Evolutionary conservation across 2,797 vertebrate species (phyloP).

Genomic region (Rhinophrynus dorsalis): DNA sequence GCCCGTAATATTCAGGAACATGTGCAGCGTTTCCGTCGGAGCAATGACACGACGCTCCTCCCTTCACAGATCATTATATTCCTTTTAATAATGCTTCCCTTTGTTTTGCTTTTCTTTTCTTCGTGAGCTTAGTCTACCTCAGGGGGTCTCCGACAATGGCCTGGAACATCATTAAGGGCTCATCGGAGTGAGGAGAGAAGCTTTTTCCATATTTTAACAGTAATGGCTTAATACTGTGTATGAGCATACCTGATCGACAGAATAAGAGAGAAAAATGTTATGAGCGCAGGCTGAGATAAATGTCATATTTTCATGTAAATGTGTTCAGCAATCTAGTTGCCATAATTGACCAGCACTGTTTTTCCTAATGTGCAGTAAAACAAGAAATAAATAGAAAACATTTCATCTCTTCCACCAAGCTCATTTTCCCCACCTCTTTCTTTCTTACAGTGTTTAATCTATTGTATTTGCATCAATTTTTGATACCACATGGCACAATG

Average conservation of each 20-base stretch:
- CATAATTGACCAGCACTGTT: slow-evolving; percentile 10
- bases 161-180: slow-evolving; percentile 30
- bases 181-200: slow-evolving; percentile 36
- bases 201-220: slow-evolving; percentile 38
- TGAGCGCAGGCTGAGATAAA: slow-evolving; percentile 11
- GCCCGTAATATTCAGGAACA: too few relatives aligned
- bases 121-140: slow-evolving; percentile 31
- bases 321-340: not conserved
- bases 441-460: not conserved
- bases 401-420: not conserved
- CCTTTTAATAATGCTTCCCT: slow-evolving; percentile 19
- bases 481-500: not conserved
- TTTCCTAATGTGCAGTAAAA: not conserved
- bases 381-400: not conserved
- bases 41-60: too few relatives aligned
- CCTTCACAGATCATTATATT: not conserved
- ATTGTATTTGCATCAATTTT: not conserved
- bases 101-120: slow-evolving; percentile 19
- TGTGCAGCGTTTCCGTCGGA: too few relatives aligned
- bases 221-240: slow-evolving; percentile 31
- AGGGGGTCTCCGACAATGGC: slow-evolving; percentile 36
- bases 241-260: slow-evolving; percentile 23
- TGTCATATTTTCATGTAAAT: slow-evolving; percentile 11
- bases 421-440: not conserved
- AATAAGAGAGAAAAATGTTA: not conserved